Evolutionary conservation across 2,888 invertebrate species (phyloP), one percentile per base, ranked within the genome.

Genomic region (Diabrotica balteata): DNA sequence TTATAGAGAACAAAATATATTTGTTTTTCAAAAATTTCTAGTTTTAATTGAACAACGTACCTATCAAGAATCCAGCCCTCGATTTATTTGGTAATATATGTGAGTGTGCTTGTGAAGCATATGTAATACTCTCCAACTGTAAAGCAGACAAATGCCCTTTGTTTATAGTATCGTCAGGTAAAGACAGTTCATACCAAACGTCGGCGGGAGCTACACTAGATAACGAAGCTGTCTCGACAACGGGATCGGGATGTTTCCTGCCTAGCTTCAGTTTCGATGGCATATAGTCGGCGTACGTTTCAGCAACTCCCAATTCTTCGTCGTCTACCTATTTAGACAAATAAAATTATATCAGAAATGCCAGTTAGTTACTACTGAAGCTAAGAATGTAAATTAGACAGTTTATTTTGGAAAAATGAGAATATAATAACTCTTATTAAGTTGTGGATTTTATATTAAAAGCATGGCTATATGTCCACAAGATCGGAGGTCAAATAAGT

Each of bases 211-310:
- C 95, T 61, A 98, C 97, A 50, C 96, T 97, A 0, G 97, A 96
- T 54, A 99, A 86, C 0, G 98, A 98, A 8, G 97, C 97, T 0
- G 99, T 99, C 85, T 99, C 99, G 8, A 99, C 99, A 7, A 99
- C 98, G 0, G 96, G 94, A 86, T 99, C 99, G 0, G 99, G 99
- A 88, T 99, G 99, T 80, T 96, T 95, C 77, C 91, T 91, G 9
- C 99, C 99, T 61, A 97, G 86, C 85, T 95, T 95, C 77, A 97
- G 86, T 88, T 99, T 99, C 0, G 94, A 89, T 1, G 99, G 99
- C 94, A 96, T 96, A 82, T 99, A 99, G 80, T 98, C 97, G 7
- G 97, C 93, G 81, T 98, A 99, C 0, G 98, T 99, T 84, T 99
- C 99, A 0, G 98, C 97, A 17, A 98, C 96, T 10, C 97, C 98